These are phyloP conservation scores for Scolopax bukidnonensis DNA, from an alignment of 2,797 vertebrate genomes.

Conservation along the genomic window DNA sequence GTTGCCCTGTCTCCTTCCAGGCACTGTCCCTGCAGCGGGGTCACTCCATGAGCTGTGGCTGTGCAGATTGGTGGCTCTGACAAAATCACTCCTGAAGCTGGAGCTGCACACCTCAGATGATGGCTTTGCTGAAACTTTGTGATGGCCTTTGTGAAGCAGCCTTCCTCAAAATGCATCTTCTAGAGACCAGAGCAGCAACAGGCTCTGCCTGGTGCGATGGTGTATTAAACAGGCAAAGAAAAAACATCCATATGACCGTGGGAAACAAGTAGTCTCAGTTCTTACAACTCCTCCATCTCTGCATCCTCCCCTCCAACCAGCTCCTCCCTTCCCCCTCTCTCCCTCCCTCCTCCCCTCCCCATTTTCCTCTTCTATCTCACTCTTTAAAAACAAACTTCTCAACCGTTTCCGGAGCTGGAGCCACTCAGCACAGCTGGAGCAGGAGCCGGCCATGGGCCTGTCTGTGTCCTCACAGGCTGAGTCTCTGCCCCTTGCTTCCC, in stretches of 20 bases:
- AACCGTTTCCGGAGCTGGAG: not conserved
- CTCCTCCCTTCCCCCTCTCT: not conserved
- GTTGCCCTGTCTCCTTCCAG: not conserved
- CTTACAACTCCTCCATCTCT: not conserved
- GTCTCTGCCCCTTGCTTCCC: not conserved
- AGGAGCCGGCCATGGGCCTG: not conserved
- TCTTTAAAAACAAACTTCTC: conserved; percentile 18
- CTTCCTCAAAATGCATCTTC: not conserved
- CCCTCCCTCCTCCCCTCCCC: not conserved
- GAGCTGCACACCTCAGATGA: not conserved
- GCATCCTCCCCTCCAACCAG: not conserved
- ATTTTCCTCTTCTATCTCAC: not conserved
- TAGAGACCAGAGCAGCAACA: not conserved
- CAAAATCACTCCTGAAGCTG: not conserved
- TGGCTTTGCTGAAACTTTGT: not conserved
- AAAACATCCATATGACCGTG: accelerated
- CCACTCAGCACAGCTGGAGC: not conserved
- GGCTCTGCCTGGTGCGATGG: not conserved
- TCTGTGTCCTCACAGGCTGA: not conserved
- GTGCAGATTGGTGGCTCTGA: not conserved
- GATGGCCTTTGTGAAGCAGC: not conserved
- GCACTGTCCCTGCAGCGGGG: not conserved
- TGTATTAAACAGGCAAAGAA: not conserved
- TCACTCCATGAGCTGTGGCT: accelerated
- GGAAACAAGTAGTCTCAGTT: not conserved